These are phyloP conservation scores for Tupaia chinensis DNA, from an alignment of 2,113 vertebrate genomes.

Conservation along the genomic window DNA sequence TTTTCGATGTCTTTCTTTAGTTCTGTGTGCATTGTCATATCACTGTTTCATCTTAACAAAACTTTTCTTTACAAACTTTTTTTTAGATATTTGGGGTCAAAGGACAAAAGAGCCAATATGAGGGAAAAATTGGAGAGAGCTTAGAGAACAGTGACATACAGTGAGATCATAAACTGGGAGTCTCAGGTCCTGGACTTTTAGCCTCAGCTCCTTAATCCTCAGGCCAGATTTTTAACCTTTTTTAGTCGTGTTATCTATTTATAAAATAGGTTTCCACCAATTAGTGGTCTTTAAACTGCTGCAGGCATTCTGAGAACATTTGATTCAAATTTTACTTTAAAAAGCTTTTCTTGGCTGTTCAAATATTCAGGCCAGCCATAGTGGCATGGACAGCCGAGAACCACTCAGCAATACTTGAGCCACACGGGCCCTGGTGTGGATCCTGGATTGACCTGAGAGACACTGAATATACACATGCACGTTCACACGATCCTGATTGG, in stretches of 20 bases:
- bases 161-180: not conserved
- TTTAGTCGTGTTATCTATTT: not conserved
- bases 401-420: too few relatives aligned
- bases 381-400: too few relatives aligned
- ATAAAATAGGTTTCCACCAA: not conserved
- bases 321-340: slow-evolving; percentile 11
- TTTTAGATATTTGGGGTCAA: not conserved
- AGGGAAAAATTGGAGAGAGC: not conserved
- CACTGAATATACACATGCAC: too few relatives aligned
- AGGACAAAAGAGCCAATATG: not conserved
- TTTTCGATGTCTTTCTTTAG: slow-evolving; percentile 6
- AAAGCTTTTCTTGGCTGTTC: slow-evolving; percentile 1
- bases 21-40: not conserved
- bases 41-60: not conserved
- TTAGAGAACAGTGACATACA: not conserved
- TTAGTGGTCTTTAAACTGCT: not conserved
- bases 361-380: too few relatives aligned
- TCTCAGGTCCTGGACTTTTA: not conserved
- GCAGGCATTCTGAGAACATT: not conserved
- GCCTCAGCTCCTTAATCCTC: not conserved
- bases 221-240: slow-evolving; percentile 1
- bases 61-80: not conserved
- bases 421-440: too few relatives aligned
- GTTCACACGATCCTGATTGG: too few relatives aligned
- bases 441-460: too few relatives aligned